Percentiles rank a stretch among this genome's conserved stretches.
These are phyloP conservation scores for Chelidonichthys spinosus DNA, from an alignment of 2,797 vertebrate genomes.

Conservation along the genomic window DNA sequence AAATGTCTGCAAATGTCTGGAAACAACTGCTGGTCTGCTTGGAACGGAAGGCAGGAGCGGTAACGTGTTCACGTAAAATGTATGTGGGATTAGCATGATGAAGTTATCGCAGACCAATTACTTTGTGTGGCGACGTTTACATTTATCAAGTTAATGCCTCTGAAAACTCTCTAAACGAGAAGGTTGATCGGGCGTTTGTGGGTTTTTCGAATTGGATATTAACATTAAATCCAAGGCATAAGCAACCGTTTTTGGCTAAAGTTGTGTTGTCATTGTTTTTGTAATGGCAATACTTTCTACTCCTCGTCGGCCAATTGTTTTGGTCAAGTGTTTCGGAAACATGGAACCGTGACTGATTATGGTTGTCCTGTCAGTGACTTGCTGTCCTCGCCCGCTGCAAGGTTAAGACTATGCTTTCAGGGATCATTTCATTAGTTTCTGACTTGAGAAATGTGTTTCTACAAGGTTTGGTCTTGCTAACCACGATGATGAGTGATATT, in stretches of 20 bases:
- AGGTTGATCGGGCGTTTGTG: constrained; percentile 27
- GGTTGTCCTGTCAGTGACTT: rapidly evolving
- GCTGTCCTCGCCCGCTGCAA: rapidly evolving
- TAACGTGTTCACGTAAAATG: too few relatives aligned
- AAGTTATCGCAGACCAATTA: rapidly evolving
- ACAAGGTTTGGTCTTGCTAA: constrained; percentile 20
- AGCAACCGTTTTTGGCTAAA: rapidly evolving
- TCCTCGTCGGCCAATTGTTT: rapidly evolving
- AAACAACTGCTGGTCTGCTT: background rate
- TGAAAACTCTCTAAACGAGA: rapidly evolving
- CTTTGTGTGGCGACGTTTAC: rapidly evolving
- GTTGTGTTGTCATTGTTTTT: rapidly evolving
- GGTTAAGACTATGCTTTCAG: constrained; percentile 52
- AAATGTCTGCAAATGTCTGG: too few relatives aligned
- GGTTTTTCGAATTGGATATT: background rate
- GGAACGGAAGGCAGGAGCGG: too few relatives aligned
- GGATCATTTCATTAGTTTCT: constrained; percentile 78
- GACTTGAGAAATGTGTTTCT: constrained; percentile 65
- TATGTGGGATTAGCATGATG: too few relatives aligned
- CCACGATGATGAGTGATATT: constrained; percentile 71
- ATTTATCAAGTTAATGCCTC: rapidly evolving
- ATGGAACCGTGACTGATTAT: constrained; percentile 10
- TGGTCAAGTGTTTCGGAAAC: rapidly evolving
- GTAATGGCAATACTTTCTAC: rapidly evolving
- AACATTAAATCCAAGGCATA: background rate